phyloP scores from a whole-genome alignment of 2,113 vertebrate genomes.

The Nanorana parkeri region DNA sequence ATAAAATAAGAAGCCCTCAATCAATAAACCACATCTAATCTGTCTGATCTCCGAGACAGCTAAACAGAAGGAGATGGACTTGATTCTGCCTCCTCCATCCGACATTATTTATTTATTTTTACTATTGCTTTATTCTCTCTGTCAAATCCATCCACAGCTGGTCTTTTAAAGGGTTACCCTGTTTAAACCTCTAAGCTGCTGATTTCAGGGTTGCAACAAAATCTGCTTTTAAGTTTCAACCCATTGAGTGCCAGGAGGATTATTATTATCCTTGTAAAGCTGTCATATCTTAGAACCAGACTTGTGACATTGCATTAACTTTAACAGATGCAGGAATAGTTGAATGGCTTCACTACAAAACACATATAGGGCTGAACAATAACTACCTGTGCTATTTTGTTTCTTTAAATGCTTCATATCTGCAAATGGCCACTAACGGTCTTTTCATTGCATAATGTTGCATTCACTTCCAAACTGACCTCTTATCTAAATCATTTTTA shows the following conservation, averaged over 20 bases:
- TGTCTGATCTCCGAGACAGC: slow-evolving; percentile 50
- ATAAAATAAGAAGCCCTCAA: slow-evolving; percentile 56
- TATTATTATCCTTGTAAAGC: slow-evolving; percentile 45
- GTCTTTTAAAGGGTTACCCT: slow-evolving; percentile 29
- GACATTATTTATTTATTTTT: slow-evolving; percentile 26
- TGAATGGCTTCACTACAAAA: not conserved
- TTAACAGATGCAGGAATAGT: not conserved
- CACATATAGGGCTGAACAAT: too few relatives aligned
- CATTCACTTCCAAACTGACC: too few relatives aligned
- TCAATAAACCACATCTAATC: slow-evolving; percentile 59
- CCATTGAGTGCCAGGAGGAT: slow-evolving; percentile 26
- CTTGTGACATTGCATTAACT: slow-evolving; percentile 22
- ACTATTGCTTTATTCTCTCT: slow-evolving; percentile 28
- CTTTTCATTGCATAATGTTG: too few relatives aligned
- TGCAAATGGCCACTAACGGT: too few relatives aligned
- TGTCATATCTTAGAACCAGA: slow-evolving; percentile 29
- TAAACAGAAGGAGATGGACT: slow-evolving; percentile 46
- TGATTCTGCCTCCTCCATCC: slow-evolving; percentile 27
- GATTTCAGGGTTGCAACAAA: slow-evolving; percentile 26
- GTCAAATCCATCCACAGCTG: slow-evolving; percentile 44
- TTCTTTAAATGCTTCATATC: too few relatives aligned
- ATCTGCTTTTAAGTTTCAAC: slow-evolving; percentile 44
- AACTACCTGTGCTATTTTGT: too few relatives aligned
- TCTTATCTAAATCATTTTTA: too few relatives aligned
- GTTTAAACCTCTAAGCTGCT: slow-evolving; percentile 41